Base-by-base conservation (phyloP, 2,888 invertebrate species). In the Diploptera punctata region DNA sequence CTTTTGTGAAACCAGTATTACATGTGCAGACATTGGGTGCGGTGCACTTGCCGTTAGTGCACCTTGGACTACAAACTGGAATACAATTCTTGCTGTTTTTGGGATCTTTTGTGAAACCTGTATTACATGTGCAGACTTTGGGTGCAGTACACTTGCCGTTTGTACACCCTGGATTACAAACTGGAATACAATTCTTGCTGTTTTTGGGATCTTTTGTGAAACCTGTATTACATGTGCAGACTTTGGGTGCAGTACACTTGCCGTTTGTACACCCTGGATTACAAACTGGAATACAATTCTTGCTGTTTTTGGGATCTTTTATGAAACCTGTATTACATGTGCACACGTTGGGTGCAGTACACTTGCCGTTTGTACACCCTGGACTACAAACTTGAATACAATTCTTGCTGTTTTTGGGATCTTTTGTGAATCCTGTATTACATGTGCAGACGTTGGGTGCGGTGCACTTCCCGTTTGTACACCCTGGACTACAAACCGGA, bases 41-140 rank as follows among this genome's bases (percentile, higher is more conserved):
- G 10, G 38, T 68, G 19, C 72, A 68, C 13, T 43, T 18, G 13
- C 61, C 60, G 31, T 72, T 60, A 13, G 38, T 16, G 19, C 74
- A 74, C 7, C 38, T 52, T 16, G 29, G 44, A 26, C 69, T 19
- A 31, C 74, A 74, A 18, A 31, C 13, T 3, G 72, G 72, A 10
- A 44, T 31, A 38, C 72, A 72, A 9, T 24, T 10, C 18, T 29
- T 18, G n/a, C 16, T 13, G n/a, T 72, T 57, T 18, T 7, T 31
- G 18, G 13, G 7, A n/a, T 31, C 31, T 31, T 33, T 47, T 47
- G 47, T 47, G n/a, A n/a, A 19, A 24, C 70, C 67, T 77, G 74
- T 2, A 57, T 81, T 79, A 74, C 87, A 88, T 26, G 83, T 79
- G 54, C 87, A 88, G 1, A 78, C 79, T 29, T 85, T 81, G 0